phyloP scores from a whole-genome alignment of 2,797 vertebrate species.

The Merluccius polli region DNA sequence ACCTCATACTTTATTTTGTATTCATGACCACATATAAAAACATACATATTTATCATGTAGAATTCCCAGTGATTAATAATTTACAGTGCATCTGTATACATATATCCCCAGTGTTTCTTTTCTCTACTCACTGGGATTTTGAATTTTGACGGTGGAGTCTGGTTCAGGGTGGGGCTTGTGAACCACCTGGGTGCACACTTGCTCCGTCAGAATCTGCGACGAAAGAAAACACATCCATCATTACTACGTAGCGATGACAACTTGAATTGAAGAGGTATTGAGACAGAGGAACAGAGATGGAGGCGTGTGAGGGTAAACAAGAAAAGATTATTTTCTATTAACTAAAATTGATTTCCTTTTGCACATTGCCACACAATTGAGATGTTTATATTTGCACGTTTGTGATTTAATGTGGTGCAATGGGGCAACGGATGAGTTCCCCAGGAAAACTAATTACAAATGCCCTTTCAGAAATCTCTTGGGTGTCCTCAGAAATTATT shows the following conservation, averaged over 20 bases:
- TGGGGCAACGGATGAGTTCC: not conserved
- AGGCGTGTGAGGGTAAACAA: not conserved
- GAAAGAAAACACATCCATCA: constrained; percentile 5
- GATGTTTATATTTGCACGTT: not conserved
- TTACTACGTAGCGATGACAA: not conserved
- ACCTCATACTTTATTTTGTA: not conserved
- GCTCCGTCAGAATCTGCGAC: constrained; percentile 93
- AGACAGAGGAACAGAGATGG: not conserved
- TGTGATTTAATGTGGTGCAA: not conserved
- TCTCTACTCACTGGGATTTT: constrained; percentile 91
- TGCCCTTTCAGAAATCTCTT: not conserved
- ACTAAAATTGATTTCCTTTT: constrained; percentile 2
- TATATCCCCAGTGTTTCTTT: not conserved
- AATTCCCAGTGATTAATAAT: not conserved
- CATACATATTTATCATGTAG: not conserved
- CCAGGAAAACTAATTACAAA: not conserved
- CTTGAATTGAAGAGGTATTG: not conserved
- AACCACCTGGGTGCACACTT: constrained; percentile 98
- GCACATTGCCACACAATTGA: not conserved
- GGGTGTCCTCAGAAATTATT: not conserved
- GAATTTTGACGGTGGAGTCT: constrained; percentile 98
- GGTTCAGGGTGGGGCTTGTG: constrained; percentile 98
- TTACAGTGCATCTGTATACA: not conserved
- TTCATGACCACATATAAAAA: not conserved
- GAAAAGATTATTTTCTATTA: not conserved